Percentiles rank a stretch among this genome's conserved stretches.
Evolutionary conservation across 2,888 invertebrate species (phyloP).

Genomic region (Pandemis heparana): DNA sequence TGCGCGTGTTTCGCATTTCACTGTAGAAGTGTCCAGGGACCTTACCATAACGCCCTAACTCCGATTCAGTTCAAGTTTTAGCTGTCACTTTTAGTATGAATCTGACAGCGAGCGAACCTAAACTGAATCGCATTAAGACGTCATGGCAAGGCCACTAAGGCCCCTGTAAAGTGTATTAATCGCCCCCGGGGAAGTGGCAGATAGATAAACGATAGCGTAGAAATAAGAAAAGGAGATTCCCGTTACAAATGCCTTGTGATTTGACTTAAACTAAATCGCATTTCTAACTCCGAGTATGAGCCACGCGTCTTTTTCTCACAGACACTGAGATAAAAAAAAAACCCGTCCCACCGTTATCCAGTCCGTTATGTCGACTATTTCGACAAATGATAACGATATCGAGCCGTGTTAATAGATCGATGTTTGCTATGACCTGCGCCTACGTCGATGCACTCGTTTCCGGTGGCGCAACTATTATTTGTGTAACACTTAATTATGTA

Average conservation of each 20-base stretch:
- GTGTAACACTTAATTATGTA: constrained; percentile 39
- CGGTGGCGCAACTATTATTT: constrained; percentile 42
- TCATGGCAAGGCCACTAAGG: no score
- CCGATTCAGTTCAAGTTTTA: no score
- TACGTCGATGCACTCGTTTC: constrained; percentile 47
- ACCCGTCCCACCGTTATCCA: constrained; percentile 22
- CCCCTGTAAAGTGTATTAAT: no score
- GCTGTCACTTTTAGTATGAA: no score
- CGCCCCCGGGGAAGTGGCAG: no score
- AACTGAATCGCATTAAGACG: no score
- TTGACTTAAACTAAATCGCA: not conserved
- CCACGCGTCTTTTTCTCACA: constrained; percentile 33
- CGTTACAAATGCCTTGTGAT: not conserved
- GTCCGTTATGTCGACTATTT: constrained; percentile 24
- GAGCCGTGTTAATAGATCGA: constrained; percentile 45
- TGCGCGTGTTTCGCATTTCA: no score
- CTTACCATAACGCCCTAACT: no score
- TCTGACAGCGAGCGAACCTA: no score
- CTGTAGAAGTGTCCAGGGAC: no score
- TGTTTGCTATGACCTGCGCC: constrained; percentile 44
- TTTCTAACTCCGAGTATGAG: constrained; percentile 10
- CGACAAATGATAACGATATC: constrained; percentile 38
- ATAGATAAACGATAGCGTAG: no score
- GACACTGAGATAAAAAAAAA: constrained; percentile 21
- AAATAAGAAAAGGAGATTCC: no score